These are phyloP conservation scores for Oenanthe melanoleuca DNA, from an alignment of 2,113 vertebrate species.

Conservation along the genomic window DNA sequence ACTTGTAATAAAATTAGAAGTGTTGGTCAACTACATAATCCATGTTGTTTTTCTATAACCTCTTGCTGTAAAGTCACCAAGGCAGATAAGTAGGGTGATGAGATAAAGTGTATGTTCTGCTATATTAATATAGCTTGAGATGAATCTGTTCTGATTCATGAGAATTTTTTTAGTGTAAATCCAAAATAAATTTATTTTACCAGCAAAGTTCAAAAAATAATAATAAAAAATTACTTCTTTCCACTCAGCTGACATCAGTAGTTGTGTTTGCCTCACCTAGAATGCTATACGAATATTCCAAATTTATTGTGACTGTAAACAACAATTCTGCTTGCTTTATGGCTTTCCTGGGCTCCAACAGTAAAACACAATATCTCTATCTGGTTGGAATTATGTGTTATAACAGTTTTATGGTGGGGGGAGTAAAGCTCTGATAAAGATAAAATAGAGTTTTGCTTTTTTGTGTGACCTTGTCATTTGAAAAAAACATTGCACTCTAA, in stretches of 20 bases:
- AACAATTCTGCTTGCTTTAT: conserved; percentile 65
- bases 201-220: background rate
- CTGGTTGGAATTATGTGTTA: conserved; percentile 39
- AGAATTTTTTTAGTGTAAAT: background rate
- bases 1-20: background rate
- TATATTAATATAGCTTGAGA: background rate
- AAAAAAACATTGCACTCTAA: conserved; percentile 74
- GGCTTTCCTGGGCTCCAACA: conserved; percentile 9
- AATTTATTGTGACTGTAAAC: conserved; percentile 66
- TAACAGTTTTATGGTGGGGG: conserved; percentile 62
- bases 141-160: background rate
- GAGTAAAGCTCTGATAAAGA: conserved; percentile 67
- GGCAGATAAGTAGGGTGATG: background rate
- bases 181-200: conserved; percentile 8
- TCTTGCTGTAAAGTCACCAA: background rate
- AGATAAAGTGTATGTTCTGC: background rate
- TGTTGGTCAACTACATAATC: background rate
- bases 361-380: conserved; percentile 50
- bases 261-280: background rate
- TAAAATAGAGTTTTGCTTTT: conserved; percentile 69
- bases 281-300: background rate
- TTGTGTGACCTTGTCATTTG: conserved; percentile 73
- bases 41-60: background rate
- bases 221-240: background rate
- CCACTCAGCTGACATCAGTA: background rate